Conservation (phyloP, 2,888 invertebrate genomes). For the Unio delphinus region DNA sequence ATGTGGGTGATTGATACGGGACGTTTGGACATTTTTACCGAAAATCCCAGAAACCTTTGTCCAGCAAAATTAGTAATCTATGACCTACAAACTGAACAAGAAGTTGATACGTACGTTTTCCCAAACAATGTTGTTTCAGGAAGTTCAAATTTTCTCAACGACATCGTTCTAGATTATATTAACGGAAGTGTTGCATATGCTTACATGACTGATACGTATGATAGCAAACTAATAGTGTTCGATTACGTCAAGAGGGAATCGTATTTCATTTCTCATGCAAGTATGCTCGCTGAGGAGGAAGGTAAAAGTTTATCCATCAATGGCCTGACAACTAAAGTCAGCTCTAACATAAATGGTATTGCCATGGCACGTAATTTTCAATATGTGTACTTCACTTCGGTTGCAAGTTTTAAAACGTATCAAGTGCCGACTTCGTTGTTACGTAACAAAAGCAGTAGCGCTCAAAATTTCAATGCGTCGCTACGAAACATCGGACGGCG, state of each 20-base stretch:
- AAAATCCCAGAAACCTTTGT: conserved; percentile 17
- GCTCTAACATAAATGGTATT: conserved; percentile 29
- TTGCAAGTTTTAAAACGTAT: conserved; percentile 20
- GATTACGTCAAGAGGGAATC: conserved; percentile 17
- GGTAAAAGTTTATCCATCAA: conserved; percentile 8
- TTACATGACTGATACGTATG: conserved; percentile 32
- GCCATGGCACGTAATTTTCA: conserved; percentile 28
- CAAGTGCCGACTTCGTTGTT: conserved; percentile 23
- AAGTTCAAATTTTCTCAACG: conserved; percentile 27
- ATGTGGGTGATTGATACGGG: conserved; percentile 47
- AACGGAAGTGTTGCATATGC: conserved; percentile 21
- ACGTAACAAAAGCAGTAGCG: conserved; percentile 2
- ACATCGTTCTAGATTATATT: conserved; percentile 31
- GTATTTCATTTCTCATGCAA: conserved; percentile 24
- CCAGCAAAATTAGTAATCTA: conserved; percentile 31
- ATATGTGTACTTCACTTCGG: conserved; percentile 24
- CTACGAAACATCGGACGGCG: conserved; percentile 28
- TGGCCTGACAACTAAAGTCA: conserved; percentile 4
- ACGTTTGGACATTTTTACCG: conserved; percentile 12
- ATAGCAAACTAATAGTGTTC: conserved; percentile 24
- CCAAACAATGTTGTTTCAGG: conserved; percentile 23
- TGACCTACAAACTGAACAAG: conserved; percentile 9
- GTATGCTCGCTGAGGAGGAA: conserved; percentile 21
- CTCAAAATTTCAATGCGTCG: conserved; percentile 10
- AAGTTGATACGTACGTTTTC: conserved; percentile 17